These are phyloP conservation scores for Sarcophaga rosellei DNA, from an alignment of 2,888 invertebrate species.

Conservation along the genomic window DNA sequence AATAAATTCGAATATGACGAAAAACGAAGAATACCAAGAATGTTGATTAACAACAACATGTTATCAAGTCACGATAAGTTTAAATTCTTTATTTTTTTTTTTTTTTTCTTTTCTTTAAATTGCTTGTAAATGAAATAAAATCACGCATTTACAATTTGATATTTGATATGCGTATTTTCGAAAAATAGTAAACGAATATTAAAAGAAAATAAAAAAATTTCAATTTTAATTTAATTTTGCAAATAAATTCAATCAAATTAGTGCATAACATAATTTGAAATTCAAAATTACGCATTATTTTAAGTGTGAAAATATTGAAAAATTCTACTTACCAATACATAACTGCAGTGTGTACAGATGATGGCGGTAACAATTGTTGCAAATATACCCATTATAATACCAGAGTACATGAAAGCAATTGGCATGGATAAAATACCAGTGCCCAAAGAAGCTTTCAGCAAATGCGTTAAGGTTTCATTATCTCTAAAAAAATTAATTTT, in stretches of 20 bases:
- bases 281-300: no score
- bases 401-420: constrained; percentile 92
- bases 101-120: background rate
- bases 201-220: no score
- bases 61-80: background rate
- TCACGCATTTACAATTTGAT: background rate
- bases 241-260: no score
- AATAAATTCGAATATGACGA: background rate
- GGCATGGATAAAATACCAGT: constrained; percentile 98
- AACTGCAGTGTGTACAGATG: constrained; percentile 97
- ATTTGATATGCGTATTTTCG: no score
- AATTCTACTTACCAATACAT: constrained; percentile 88
- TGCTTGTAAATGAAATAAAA: background rate
- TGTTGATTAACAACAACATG: background rate
- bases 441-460: constrained; percentile 97
- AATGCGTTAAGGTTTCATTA: constrained; percentile 94
- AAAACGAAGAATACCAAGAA: background rate
- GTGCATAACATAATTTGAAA: no score
- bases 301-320: no score
- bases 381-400: constrained; percentile 91
- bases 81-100: background rate
- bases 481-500: constrained; percentile 84
- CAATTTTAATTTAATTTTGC: no score
- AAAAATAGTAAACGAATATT: no score
- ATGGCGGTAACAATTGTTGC: constrained; percentile 92